Evolutionary conservation across 2,888 invertebrate genomes (phyloP).

Genomic region (Pristionchus entomophagus): DNA sequence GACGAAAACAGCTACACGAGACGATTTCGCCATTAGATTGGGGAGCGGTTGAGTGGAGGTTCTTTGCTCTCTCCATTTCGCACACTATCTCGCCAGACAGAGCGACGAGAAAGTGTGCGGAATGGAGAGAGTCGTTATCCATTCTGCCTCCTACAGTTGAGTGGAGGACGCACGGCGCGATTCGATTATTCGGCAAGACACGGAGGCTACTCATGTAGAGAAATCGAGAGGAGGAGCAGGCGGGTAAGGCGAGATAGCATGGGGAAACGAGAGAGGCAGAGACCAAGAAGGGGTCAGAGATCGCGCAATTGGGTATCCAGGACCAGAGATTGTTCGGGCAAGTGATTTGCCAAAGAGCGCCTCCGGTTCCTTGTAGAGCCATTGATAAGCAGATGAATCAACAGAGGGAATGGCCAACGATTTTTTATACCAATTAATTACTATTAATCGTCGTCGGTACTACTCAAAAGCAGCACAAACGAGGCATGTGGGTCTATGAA

Average conservation of each 20-base stretch:
- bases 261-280: background rate
- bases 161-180: too few relatives aligned
- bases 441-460: background rate
- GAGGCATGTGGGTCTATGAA: background rate
- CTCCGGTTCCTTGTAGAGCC: background rate
- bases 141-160: too few relatives aligned
- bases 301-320: background rate
- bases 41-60: conserved; percentile 32
- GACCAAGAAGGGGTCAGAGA: background rate
- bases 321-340: background rate
- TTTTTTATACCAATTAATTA: background rate
- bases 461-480: background rate
- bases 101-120: too few relatives aligned
- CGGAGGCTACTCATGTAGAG: conserved; percentile 2
- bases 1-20: background rate
- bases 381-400: too few relatives aligned
- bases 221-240: background rate
- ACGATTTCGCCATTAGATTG: conserved; percentile 8
- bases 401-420: background rate
- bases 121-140: too few relatives aligned
- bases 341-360: background rate
- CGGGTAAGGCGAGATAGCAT: background rate
- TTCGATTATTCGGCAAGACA: conserved; percentile 1
- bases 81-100: too few relatives aligned
- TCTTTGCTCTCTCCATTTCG: too few relatives aligned